Conservation (phyloP, 2,888 invertebrate species). For the Nomada goodeniana region DNA sequence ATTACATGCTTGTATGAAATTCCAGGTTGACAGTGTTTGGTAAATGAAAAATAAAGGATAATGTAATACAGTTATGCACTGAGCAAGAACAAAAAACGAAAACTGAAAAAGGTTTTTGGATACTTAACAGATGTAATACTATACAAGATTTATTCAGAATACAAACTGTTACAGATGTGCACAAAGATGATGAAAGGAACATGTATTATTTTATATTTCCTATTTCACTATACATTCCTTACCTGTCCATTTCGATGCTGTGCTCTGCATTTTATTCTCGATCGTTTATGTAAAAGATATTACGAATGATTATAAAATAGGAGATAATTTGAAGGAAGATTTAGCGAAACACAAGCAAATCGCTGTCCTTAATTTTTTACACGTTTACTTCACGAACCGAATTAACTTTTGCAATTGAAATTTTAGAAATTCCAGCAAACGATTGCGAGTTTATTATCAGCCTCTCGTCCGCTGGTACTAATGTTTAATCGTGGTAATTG, state of each 20-base stretch:
- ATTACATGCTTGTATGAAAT: constrained; percentile 28
- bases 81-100: too few species aligned
- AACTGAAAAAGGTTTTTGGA: background rate
- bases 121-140: background rate
- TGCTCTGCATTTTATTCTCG: constrained; percentile 51
- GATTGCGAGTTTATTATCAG: constrained; percentile 30
- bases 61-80: too few species aligned
- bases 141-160: constrained; percentile 28
- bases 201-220: constrained; percentile 5
- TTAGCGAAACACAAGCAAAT: background rate
- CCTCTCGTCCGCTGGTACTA: constrained; percentile 27
- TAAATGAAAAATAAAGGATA: too few species aligned
- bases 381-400: constrained; percentile 19
- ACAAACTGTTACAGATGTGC: constrained; percentile 4
- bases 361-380: constrained; percentile 25
- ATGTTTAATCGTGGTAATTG: constrained; percentile 44
- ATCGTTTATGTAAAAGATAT: background rate
- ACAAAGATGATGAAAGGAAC: background rate
- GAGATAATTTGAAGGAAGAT: background rate
- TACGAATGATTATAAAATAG: background rate
- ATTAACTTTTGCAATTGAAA: constrained; percentile 12
- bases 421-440: constrained; percentile 7
- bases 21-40: constrained; percentile 8
- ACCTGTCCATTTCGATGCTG: constrained; percentile 47
- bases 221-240: constrained; percentile 43